Conservation (phyloP, 2,797 vertebrate genomes). For the Leucoraja ocellata region DNA sequence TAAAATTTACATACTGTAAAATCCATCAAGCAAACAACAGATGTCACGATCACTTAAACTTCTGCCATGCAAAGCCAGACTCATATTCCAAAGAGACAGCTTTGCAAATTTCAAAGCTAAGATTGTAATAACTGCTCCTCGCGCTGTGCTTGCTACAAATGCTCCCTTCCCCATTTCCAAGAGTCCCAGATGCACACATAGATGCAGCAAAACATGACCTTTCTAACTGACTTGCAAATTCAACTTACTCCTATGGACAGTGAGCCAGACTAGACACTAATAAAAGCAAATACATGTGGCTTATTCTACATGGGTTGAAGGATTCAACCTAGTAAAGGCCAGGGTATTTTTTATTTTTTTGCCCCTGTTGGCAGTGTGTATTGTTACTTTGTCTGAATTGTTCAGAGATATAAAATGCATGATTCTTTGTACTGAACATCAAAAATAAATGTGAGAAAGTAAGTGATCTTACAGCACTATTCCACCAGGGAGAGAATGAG, state of each 20-base stretch:
- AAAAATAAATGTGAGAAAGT: conserved; percentile 40
- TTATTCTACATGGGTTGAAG: conserved; percentile 52
- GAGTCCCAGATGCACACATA: conserved; percentile 47
- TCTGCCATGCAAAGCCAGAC: conserved; percentile 52
- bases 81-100: conserved; percentile 62
- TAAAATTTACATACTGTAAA: conserved; percentile 38
- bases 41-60: conserved; percentile 48
- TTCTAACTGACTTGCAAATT: conserved; percentile 39
- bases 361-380: conserved; percentile 48
- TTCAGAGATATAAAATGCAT: conserved; percentile 34
- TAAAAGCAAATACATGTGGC: conserved; percentile 43
- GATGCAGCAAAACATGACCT: conserved; percentile 36
- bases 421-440: conserved; percentile 39
- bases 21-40: conserved; percentile 36
- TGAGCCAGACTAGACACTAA: conserved; percentile 37
- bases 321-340: conserved; percentile 48
- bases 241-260: conserved; percentile 42
- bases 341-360: conserved; percentile 51
- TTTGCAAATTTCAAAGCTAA: conserved; percentile 62
- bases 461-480: conserved; percentile 31
- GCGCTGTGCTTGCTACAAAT: conserved; percentile 54
- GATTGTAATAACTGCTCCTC: conserved; percentile 62
- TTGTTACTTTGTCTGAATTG: conserved; percentile 45
- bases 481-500: conserved; percentile 28
- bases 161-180: conserved; percentile 49